These are phyloP conservation scores for Trichonephila clavata DNA, from an alignment of 1,140 invertebrate genomes.

Conservation along the genomic window DNA sequence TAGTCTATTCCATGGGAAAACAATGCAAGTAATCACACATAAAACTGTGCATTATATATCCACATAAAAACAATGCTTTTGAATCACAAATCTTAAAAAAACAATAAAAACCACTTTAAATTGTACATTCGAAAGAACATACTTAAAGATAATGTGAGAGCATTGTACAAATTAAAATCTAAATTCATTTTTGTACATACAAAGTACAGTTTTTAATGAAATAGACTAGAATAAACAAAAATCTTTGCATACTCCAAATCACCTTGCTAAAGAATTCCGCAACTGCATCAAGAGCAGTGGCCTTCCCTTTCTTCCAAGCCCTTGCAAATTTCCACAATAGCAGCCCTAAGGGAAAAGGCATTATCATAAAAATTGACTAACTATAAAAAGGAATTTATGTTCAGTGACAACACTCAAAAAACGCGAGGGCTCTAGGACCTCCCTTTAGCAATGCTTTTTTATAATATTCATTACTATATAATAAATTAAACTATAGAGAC, in stretches of 20 bases:
- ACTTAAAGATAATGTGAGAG: too few species aligned
- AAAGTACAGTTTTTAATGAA: neutral
- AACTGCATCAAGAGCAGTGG: neutral
- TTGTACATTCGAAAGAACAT: too few species aligned
- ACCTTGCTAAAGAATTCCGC: slow-evolving; percentile 3
- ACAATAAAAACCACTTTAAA: too few species aligned
- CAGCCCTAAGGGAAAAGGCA: slow-evolving; percentile 21
- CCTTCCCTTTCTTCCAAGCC: neutral
- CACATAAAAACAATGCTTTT: too few species aligned
- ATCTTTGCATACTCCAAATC: slow-evolving; percentile 30
- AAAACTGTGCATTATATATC: neutral
- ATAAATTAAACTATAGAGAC: too few species aligned
- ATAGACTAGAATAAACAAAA: slow-evolving; percentile 12
- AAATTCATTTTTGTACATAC: too few species aligned
- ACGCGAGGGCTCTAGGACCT: neutral
- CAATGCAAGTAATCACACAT: neutral
- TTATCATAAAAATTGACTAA: slow-evolving; percentile 22
- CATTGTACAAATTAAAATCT: too few species aligned
- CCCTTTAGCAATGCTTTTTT: neutral
- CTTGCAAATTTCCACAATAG: neutral
- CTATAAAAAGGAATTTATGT: slow-evolving; percentile 18
- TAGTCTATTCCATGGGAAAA: slow-evolving; percentile 16
- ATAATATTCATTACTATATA: too few species aligned
- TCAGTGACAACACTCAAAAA: neutral
- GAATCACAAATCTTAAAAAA: too few species aligned